Percentiles rank a stretch among this genome's conserved stretches.
Evolutionary conservation across 2,888 invertebrate genomes (phyloP).

Genomic region (Tanypteryx hageni): DNA sequence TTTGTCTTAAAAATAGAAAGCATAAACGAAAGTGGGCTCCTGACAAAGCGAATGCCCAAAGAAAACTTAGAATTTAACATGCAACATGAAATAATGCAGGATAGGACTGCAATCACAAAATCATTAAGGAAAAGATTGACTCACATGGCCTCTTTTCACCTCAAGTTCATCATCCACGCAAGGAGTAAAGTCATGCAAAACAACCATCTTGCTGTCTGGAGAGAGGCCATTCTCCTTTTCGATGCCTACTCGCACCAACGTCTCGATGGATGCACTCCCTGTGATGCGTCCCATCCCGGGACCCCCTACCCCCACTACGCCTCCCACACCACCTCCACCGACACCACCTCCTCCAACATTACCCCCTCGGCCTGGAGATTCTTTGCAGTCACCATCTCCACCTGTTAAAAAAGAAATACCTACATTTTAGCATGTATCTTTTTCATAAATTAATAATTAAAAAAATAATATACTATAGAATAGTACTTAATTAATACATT

Average conservation of each 20-base stretch:
- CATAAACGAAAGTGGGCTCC: no score
- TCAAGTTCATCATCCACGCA: constrained; percentile 96
- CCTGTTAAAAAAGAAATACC: constrained; percentile 77
- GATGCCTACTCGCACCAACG: constrained; percentile 91
- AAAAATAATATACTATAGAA: neutral
- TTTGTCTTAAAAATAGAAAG: no score
- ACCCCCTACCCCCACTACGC: constrained; percentile 78
- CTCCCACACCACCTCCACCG: constrained; percentile 44
- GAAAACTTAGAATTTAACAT: no score
- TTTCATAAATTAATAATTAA: neutral
- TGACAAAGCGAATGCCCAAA: no score
- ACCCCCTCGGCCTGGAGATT: constrained; percentile 71
- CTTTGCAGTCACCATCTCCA: constrained; percentile 87
- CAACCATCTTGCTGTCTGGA: constrained; percentile 96
- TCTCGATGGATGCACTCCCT: constrained; percentile 95
- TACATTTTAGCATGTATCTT: neutral
- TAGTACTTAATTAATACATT: neutral
- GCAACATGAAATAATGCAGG: no score
- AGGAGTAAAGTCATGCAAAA: constrained; percentile 94
- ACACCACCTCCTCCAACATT: constrained; percentile 44
- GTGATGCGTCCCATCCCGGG: constrained; percentile 95
- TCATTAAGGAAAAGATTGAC: constrained; percentile 61
- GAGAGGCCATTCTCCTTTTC: constrained; percentile 95
- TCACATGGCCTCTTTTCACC: constrained; percentile 89
- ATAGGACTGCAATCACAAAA: neutral